These are phyloP conservation scores for Hippopotamus amphibius DNA, from an alignment of 2,113 vertebrate genomes.

Conservation along the genomic window DNA sequence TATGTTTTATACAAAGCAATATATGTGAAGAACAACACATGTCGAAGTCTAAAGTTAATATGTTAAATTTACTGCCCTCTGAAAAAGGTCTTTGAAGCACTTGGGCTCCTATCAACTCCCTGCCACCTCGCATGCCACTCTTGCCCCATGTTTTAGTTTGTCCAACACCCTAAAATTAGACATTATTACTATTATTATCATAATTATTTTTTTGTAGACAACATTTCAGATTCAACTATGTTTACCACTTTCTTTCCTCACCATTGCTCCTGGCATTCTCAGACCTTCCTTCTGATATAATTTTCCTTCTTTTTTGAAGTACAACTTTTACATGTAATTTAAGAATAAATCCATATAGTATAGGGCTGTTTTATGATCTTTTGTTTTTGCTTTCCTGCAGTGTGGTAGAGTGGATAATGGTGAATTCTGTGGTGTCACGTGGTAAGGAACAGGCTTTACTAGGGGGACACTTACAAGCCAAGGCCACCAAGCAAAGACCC, in stretches of 20 bases:
- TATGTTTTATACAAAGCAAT: not conserved
- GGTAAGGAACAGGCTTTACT: not conserved
- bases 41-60: not conserved
- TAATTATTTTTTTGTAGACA: not conserved
- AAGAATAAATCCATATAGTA: not conserved
- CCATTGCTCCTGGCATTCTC: not conserved
- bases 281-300: not conserved
- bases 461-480: not conserved
- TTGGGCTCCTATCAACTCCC: not conserved
- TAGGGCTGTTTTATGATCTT: not conserved
- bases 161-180: not conserved
- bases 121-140: not conserved
- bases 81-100: not conserved
- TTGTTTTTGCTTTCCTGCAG: not conserved
- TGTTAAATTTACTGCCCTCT: not conserved
- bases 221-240: not conserved
- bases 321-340: not conserved
- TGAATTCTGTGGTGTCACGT: not conserved
- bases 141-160: not conserved
- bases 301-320: slow-evolving; percentile 22
- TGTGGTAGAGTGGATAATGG: not conserved
- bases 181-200: not conserved
- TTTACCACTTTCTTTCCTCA: not conserved
- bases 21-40: not conserved
- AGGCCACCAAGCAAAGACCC: not conserved